Percentiles rank a stretch among this genome's conserved stretches.
These are phyloP conservation scores for Mus spicilegus DNA, from an alignment of 2,113 vertebrate species.

Conservation along the genomic window DNA sequence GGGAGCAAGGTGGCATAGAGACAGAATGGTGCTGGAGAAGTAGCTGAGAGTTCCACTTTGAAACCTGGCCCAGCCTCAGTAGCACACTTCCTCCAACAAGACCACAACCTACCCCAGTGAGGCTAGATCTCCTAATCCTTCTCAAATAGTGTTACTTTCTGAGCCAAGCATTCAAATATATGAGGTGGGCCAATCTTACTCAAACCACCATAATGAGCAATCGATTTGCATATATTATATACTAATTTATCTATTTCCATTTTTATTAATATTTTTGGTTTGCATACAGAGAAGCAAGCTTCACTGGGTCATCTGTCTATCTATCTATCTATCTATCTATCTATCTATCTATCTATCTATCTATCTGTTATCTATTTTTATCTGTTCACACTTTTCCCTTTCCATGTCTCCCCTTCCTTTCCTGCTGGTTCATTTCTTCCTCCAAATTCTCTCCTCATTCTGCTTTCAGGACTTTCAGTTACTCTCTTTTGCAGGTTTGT, in stretches of 20 bases:
- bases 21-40: neutral
- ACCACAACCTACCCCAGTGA: too few species aligned
- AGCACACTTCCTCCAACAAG: neutral
- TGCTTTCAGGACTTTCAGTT: neutral
- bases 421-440: neutral
- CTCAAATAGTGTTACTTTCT: neutral
- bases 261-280: neutral
- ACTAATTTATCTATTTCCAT: neutral
- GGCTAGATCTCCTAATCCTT: neutral
- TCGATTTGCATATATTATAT: neutral
- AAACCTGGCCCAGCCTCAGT: neutral
- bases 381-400: neutral
- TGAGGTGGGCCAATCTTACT: neutral
- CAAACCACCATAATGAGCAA: neutral
- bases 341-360: too few species aligned
- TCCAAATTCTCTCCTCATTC: neutral
- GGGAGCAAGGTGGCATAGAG: too few species aligned
- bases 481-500: neutral
- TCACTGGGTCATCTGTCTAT: neutral
- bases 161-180: neutral
- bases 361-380: neutral
- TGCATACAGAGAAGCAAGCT: neutral
- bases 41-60: neutral
- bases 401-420: too few species aligned
- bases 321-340: neutral